Evolutionary conservation across 1,140 invertebrate genomes (phyloP), one percentile per base, ranked within the genome.

Genomic region (Bombus soroeensis): DNA sequence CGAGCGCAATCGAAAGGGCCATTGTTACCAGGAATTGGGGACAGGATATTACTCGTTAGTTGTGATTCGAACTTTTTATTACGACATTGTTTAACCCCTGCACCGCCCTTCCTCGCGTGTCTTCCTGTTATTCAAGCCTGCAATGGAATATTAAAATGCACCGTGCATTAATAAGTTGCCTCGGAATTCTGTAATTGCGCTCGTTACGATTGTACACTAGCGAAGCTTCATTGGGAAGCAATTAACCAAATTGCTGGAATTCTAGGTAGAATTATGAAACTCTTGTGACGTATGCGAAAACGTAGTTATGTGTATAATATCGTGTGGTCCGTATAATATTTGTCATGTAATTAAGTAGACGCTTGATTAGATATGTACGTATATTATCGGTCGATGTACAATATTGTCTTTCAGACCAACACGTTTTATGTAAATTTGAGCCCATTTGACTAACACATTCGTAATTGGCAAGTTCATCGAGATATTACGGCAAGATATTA

Each of bases 21-120:
- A 72, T 85, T 80, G 83, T 85, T 59, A 25, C 28, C n/a, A 68
- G 62, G 81, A 83, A 83, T 83, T 64, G 64, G 64, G 81, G 76
- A 85, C 83, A 79, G 83, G 83, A 85, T 85, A 79, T 85, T 79
- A 73, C 83, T 80, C 83, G 68, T 85, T 85, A 85, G 83, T 85
- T 80, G 83, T 73, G 68, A 85, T 80, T 85, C 83, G 66, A 85
- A 80, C 83, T 72, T 85, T 85, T 72, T 85, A 85, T 80, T 72
- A 39, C 76, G 77, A 85, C 32, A 80, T 80, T 85, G 83, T 85
- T 53, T n/a, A 8, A 66, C 15, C 28, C n/a, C 64, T 53, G 47
- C 64, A 18, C 28, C 76, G 15, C 32, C n/a, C 18, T 32, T 28
- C 18, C 68, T 22, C 47, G n/a, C 18, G 32, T 53, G 43, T 68